phyloP scores from a whole-genome alignment of 2,888 invertebrate genomes.

The Rhingia rostrata region DNA sequence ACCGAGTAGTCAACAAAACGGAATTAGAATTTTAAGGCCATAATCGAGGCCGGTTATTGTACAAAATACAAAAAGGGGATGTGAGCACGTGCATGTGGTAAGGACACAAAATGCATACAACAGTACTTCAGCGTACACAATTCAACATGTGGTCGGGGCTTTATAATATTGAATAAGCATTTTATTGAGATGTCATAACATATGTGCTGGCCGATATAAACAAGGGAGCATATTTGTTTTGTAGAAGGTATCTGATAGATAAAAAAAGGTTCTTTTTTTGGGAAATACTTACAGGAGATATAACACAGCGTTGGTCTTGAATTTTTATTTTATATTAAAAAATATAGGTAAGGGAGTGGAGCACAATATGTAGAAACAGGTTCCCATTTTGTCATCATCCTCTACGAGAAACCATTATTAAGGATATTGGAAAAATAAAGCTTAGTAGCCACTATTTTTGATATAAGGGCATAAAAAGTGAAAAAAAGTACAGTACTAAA shows the following conservation, averaged over 20 bases:
- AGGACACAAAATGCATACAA: conserved; percentile 52
- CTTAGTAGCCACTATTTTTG: too few relatives aligned
- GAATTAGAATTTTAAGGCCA: conserved; percentile 73
- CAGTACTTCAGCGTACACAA: conserved; percentile 25
- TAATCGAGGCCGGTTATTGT: conserved; percentile 46
- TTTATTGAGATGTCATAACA: conserved; percentile 71
- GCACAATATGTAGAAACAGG: too few relatives aligned
- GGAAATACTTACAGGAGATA: conserved; percentile 34
- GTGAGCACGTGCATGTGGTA: conserved; percentile 56
- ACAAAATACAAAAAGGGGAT: conserved; percentile 39
- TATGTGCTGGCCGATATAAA: conserved; percentile 23
- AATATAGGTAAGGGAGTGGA: conserved; percentile 1
- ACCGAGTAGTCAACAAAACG: conserved; percentile 71
- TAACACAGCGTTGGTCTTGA: conserved; percentile 50
- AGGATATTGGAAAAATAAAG: too few relatives aligned
- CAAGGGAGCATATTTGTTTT: conserved; percentile 36
- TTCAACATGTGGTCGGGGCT: conserved; percentile 71
- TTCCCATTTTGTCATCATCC: conserved; percentile 10
- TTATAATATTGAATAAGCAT: conserved; percentile 73
- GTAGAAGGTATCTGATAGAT: conserved; percentile 45
- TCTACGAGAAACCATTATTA: too few relatives aligned
- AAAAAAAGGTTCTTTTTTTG: conserved; percentile 54
- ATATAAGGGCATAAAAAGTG: too few relatives aligned
- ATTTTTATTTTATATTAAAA: conserved; percentile 70
- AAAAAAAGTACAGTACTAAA: too few relatives aligned